Base-by-base conservation (phyloP, 2,113 vertebrate species). In the Otus sunia region DNA sequence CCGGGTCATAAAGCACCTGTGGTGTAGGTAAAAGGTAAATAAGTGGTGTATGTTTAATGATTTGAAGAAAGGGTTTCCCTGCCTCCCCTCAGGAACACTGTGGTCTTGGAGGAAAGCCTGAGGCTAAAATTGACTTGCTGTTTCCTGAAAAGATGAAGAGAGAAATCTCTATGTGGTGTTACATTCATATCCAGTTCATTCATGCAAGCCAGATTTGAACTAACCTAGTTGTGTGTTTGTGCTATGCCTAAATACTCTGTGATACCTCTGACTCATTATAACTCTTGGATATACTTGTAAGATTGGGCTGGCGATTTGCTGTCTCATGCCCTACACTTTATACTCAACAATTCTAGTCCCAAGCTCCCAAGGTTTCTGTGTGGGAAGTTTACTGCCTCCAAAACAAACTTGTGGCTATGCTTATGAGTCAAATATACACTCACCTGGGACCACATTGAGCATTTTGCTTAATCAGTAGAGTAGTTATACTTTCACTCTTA, bases 281-380 rank as follows among this genome's bases (percentile, higher is more conserved):
- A 59, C 23, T 13, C 55, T 49, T 73, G 19, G 11, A 49, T 18
- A 10, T 25, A 17, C 6, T 63, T 0, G 0, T 5, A 17, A 3
- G 6, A 68, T 21, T 68, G 34, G 19, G 22, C 15, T 72, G 15
- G 22, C 64, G 15, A 7, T n/a, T 58, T 27, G 6, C 12, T 43
- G 20, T 17, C 37, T 73, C 53, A 37, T 30, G 59, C 53, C 12
- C 22, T 43, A 18, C 26, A 13, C 5, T 58, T 72, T 21, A 14
- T 29, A 53, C 12, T 41, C n/a, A 30, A 55, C 9, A 63, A 11
- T 50, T 72, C 7, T 20, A n/a, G 29, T 32, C 49, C 43, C 22
- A 62, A 34, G 81, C 16, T 5, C 30, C 27, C 17, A 34, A 18
- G 3, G 5, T 49, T 36, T 58, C 30, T 21, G 5, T 12, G 15